phyloP scores from a whole-genome alignment of 2,113 vertebrate species.

The Halcyon senegalensis region DNA sequence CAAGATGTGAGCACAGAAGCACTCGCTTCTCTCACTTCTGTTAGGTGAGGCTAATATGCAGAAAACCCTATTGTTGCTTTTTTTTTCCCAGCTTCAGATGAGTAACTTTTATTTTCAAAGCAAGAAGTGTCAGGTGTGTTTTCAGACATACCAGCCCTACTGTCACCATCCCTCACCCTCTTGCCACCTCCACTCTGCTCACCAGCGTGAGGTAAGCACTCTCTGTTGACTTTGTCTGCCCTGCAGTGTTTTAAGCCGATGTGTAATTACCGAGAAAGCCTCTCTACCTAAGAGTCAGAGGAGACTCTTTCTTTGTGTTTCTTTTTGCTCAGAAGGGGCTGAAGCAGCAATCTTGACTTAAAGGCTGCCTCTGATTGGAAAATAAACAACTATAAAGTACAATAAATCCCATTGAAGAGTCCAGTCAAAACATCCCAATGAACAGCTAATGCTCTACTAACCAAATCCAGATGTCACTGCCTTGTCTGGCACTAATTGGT shows the following conservation, averaged over 20 bases:
- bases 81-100: neutral
- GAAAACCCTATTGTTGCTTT: neutral
- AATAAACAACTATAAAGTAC: conserved; percentile 79
- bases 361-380: conserved; percentile 79
- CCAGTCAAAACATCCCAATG: conserved; percentile 80
- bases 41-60: neutral
- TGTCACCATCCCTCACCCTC: neutral
- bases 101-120: neutral
- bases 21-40: neutral
- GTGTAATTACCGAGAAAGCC: conserved; percentile 8
- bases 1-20: neutral
- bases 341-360: conserved; percentile 73
- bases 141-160: neutral
- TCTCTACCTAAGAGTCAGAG: neutral
- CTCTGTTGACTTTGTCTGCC: neutral
- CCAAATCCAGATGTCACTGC: conserved; percentile 77
- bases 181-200: neutral
- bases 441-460: conserved; percentile 74
- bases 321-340: conserved; percentile 62
- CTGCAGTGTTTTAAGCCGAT: neutral
- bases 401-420: conserved; percentile 78
- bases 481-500: conserved; percentile 72
- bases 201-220: rapidly evolving
- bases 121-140: neutral
- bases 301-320: conserved; percentile 27